These are phyloP conservation scores for Propithecus coquereli DNA, from an alignment of 2,113 vertebrate genomes.

Conservation along the genomic window DNA sequence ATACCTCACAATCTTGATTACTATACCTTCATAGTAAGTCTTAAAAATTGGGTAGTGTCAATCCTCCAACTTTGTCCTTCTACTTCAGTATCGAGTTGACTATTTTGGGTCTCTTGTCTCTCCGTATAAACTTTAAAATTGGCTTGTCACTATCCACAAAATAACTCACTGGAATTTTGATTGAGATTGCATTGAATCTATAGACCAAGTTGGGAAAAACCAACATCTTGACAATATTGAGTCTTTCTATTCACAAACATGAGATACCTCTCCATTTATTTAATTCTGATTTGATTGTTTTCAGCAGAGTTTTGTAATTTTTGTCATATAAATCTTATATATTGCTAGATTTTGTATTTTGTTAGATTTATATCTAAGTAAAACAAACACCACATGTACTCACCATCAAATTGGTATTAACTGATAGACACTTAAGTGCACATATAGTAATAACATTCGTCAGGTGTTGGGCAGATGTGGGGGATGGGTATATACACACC, in stretches of 20 bases:
- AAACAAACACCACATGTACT: too few relatives aligned
- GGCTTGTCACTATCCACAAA: not conserved
- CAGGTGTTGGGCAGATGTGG: too few relatives aligned
- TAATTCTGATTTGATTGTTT: not conserved
- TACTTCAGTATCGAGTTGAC: not conserved
- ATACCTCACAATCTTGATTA: not conserved
- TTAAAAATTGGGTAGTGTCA: not conserved
- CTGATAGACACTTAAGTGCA: too few relatives aligned
- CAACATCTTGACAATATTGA: not conserved
- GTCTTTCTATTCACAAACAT: not conserved
- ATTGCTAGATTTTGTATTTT: not conserved
- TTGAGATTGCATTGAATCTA: not conserved
- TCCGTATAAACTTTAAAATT: not conserved
- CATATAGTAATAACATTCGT: too few relatives aligned
- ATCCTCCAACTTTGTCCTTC: not conserved
- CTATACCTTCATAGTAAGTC: not conserved
- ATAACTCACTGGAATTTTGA: not conserved
- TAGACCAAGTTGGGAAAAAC: not conserved
- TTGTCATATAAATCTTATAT: not conserved
- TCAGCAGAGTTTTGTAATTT: not conserved
- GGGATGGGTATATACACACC: too few relatives aligned
- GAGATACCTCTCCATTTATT: not conserved
- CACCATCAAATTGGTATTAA: too few relatives aligned
- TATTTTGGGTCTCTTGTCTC: not conserved
- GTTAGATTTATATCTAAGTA: not conserved